A percentile compares a stretch with the other conserved stretches of the same genome.
These are phyloP conservation scores for Heterohyrax brucei DNA, from an alignment of 2,797 vertebrate species.

Conservation along the genomic window DNA sequence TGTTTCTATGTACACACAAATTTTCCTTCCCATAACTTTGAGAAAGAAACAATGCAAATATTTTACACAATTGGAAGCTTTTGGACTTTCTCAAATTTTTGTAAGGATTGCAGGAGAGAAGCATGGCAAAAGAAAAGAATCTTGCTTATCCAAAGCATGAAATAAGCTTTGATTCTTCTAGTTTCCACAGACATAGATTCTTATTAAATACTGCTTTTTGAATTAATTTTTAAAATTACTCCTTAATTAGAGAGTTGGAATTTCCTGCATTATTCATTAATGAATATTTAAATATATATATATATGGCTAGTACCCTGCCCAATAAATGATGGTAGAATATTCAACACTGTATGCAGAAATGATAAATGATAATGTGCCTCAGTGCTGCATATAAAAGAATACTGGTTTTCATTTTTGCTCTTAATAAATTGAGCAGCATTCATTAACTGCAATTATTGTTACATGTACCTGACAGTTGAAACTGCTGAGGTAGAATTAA, in stretches of 20 bases:
- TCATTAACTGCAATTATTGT: slow-evolving; percentile 85
- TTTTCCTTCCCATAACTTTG: slow-evolving; percentile 8
- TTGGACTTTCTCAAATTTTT: background rate
- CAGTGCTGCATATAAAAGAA: slow-evolving; percentile 63
- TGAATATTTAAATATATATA: background rate
- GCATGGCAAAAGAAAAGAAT: background rate
- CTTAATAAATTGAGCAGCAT: slow-evolving; percentile 83
- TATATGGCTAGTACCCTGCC: background rate
- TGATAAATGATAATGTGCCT: slow-evolving; percentile 55
- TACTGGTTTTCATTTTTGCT: slow-evolving; percentile 76
- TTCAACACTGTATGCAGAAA: slow-evolving; percentile 7
- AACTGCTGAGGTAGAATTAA: slow-evolving; percentile 84
- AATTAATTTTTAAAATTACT: slow-evolving; percentile 70
- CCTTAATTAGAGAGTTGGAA: slow-evolving; percentile 53
- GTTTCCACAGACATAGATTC: slow-evolving; percentile 37
- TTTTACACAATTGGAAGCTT: slow-evolving; percentile 7
- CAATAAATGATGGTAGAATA: slow-evolving; percentile 33
- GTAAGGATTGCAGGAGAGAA: background rate
- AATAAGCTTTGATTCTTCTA: background rate
- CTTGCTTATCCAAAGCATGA: slow-evolving; percentile 24
- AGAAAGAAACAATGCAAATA: slow-evolving; percentile 42
- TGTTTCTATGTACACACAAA: background rate
- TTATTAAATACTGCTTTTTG: slow-evolving; percentile 51
- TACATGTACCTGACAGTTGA: slow-evolving; percentile 81
- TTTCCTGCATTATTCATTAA: slow-evolving; percentile 35